phyloP scores from a whole-genome alignment of 1,140 invertebrate species.

The Parasteatoda tepidariorum region DNA sequence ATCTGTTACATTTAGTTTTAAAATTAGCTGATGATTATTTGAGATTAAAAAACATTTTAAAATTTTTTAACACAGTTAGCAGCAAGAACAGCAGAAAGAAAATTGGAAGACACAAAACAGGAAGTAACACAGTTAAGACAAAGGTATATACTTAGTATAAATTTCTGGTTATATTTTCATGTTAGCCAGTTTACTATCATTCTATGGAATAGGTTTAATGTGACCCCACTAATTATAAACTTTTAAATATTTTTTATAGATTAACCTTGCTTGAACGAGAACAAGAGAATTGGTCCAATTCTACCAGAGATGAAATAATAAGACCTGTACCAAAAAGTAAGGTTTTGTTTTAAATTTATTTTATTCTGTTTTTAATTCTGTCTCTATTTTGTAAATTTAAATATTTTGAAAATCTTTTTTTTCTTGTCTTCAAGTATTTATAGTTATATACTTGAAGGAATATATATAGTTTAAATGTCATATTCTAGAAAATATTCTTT shows the following conservation, averaged over 20 bases:
- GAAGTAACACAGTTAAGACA: constrained; percentile 36
- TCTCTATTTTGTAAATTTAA: not conserved
- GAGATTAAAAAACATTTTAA: not conserved
- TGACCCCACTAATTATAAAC: too few relatives aligned
- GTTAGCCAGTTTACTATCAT: too few relatives aligned
- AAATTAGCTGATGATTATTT: not conserved
- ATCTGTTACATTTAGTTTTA: too few relatives aligned
- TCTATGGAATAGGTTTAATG: too few relatives aligned
- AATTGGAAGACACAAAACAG: constrained; percentile 51
- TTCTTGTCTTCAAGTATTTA: too few relatives aligned
- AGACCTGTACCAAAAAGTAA: constrained; percentile 51
- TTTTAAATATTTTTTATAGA: too few relatives aligned
- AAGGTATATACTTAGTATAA: constrained; percentile 13
- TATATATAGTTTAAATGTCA: too few relatives aligned
- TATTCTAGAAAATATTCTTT: too few relatives aligned
- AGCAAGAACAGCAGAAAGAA: constrained; percentile 49
- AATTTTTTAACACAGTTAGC: constrained; percentile 25
- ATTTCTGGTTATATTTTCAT: too few relatives aligned
- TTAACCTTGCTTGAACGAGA: constrained; percentile 49
- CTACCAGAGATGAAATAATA: constrained; percentile 35
- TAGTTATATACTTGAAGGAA: too few relatives aligned
- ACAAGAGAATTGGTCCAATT: constrained; percentile 33
- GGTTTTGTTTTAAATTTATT: not conserved
- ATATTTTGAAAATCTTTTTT: too few relatives aligned
- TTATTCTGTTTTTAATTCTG: not conserved